These are phyloP conservation scores for Parelbella ahira DNA, from an alignment of 2,888 invertebrate genomes.

Conservation along the genomic window DNA sequence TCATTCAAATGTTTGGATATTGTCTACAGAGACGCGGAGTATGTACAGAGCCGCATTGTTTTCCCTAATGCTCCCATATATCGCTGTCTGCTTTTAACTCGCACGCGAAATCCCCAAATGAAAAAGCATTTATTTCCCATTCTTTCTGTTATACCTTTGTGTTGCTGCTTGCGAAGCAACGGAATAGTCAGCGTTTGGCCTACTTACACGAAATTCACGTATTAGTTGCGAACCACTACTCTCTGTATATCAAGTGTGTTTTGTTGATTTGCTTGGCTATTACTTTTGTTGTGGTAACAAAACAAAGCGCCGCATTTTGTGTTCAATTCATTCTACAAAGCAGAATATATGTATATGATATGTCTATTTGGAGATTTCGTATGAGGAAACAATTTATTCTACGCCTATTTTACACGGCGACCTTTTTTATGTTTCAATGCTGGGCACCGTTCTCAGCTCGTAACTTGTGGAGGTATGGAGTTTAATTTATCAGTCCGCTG, in stretches of 20 bases:
- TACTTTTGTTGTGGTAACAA: constrained; percentile 6
- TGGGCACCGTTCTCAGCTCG: too few relatives aligned
- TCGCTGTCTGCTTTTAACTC: constrained; percentile 55
- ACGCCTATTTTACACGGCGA: too few relatives aligned
- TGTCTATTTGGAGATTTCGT: too few relatives aligned
- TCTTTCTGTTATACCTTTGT: constrained; percentile 44
- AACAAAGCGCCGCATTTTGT: neutral
- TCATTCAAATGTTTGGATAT: constrained; percentile 42
- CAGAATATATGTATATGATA: too few relatives aligned
- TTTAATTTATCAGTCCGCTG: too few relatives aligned
- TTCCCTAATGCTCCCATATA: constrained; percentile 63
- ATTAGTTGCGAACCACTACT: constrained; percentile 12
- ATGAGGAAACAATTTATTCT: too few relatives aligned
- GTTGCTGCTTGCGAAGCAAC: constrained; percentile 40
- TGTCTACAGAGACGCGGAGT: constrained; percentile 38
- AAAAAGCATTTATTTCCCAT: constrained; percentile 59
- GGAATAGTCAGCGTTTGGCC: constrained; percentile 27
- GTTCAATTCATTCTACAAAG: neutral
- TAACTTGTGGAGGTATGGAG: too few relatives aligned
- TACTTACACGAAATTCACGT: constrained; percentile 17
- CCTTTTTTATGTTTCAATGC: too few relatives aligned
- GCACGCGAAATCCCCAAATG: constrained; percentile 54
- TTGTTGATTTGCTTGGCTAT: constrained; percentile 5
- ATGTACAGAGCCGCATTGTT: constrained; percentile 57
- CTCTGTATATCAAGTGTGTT: constrained; percentile 4